phyloP scores from a whole-genome alignment of 2,113 vertebrate species.

The Eonycteris spelaea region DNA sequence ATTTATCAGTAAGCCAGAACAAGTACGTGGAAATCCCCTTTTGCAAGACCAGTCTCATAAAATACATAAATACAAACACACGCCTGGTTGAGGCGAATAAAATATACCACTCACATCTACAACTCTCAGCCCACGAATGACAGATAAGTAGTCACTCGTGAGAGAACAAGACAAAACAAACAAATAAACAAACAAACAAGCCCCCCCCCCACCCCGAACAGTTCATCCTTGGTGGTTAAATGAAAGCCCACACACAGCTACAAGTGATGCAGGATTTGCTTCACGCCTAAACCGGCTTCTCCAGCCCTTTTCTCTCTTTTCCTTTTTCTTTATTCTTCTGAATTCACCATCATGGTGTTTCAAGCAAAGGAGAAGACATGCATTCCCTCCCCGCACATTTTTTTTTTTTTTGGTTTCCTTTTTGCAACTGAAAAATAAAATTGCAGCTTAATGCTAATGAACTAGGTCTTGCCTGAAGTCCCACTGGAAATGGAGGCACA shows the following conservation, averaged over 20 bases:
- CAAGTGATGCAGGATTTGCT: constrained; percentile 75
- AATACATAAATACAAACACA: neutral
- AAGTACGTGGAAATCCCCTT: constrained; percentile 22
- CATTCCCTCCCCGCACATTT: neutral
- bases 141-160: constrained; percentile 11
- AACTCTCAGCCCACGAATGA: neutral
- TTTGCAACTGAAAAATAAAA: constrained; percentile 76
- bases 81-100: constrained; percentile 29
- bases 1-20: constrained; percentile 1
- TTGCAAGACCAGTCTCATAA: neutral
- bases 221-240: constrained; percentile 62
- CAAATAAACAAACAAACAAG: neutral
- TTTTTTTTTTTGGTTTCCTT: neutral
- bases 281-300: constrained; percentile 4
- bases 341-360: constrained; percentile 43
- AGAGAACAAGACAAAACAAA: neutral
- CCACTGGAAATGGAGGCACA: constrained; percentile 72
- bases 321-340: neutral
- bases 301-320: neutral
- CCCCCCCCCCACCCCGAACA: neutral
- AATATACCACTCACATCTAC: neutral
- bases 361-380: constrained; percentile 45
- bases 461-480: constrained; percentile 68
- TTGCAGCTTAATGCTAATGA: constrained; percentile 74
- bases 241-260: constrained; percentile 68